Percentiles rank a stretch among this genome's conserved stretches.
Evolutionary conservation across 1,140 invertebrate genomes (phyloP).

Genomic region (fruit fly (Drosophila melanogaster)): DNA sequence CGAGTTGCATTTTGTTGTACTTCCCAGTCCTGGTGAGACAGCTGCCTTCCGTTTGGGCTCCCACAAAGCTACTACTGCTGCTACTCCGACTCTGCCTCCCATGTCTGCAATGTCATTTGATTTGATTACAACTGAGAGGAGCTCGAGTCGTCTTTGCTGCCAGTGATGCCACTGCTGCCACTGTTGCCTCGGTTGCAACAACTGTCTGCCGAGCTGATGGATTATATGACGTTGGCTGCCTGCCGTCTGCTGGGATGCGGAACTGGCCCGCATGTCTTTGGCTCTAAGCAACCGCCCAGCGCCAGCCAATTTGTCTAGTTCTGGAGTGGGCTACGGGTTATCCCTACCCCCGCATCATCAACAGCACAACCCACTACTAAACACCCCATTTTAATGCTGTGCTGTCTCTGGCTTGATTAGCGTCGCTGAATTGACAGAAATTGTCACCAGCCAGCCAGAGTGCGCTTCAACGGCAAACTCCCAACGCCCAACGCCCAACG

Average conservation of each 20-base stretch:
- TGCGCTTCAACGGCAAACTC: not conserved
- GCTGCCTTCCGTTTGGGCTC: slow-evolving; percentile 45
- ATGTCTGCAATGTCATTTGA: slow-evolving; percentile 73
- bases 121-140: slow-evolving; percentile 70
- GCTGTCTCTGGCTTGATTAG: slow-evolving; percentile 75
- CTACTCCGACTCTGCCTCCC: slow-evolving; percentile 32
- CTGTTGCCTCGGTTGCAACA: slow-evolving; percentile 33
- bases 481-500: not conserved
- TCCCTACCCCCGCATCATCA: not conserved
- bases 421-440: slow-evolving; percentile 80
- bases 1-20: not conserved
- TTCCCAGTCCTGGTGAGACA: slow-evolving; percentile 28
- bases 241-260: slow-evolving; percentile 17
- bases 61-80: slow-evolving; percentile 44
- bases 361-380: not conserved
- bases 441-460: slow-evolving; percentile 66
- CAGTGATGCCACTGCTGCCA: too few relatives aligned
- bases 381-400: slow-evolving; percentile 58
- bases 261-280: slow-evolving; percentile 61
- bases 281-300: slow-evolving; percentile 39
- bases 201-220: slow-evolving; percentile 73
- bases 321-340: not conserved
- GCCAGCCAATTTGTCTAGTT: slow-evolving; percentile 71
- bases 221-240: slow-evolving; percentile 69
- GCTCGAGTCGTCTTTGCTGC: slow-evolving; percentile 38